Evolutionary conservation across 64 coral and sea anemone species (phyloP).

Genomic region (Dendronephthya gigantea): DNA sequence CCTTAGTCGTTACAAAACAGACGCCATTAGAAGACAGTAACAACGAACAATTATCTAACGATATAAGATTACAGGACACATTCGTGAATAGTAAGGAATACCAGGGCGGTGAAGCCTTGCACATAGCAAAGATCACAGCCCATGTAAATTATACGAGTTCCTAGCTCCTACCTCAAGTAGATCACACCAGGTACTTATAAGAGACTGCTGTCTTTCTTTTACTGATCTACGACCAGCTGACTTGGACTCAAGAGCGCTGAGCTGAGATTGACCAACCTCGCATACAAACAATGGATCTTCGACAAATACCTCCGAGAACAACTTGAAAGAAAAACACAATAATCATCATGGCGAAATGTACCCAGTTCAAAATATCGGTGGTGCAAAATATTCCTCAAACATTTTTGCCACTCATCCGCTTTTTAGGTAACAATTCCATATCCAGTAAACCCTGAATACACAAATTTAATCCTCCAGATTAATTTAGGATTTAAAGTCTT

Average conservation of each 20-base stretch:
- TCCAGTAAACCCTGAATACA: no score
- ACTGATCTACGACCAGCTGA: slow-evolving; percentile 75
- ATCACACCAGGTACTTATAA: slow-evolving; percentile 62
- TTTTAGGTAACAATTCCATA: no score
- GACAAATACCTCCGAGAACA: slow-evolving; percentile 94
- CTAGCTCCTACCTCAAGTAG: slow-evolving; percentile 54
- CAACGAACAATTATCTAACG: no score
- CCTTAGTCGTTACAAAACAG: no score
- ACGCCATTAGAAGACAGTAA: no score
- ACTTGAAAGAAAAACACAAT: slow-evolving; percentile 32
- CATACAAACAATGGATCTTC: slow-evolving; percentile 91
- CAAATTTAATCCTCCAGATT: no score
- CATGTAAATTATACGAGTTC: background rate
- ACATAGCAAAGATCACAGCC: background rate
- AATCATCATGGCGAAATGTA: no score
- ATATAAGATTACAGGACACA: no score
- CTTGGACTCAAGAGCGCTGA: slow-evolving; percentile 59
- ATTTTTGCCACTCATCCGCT: no score
- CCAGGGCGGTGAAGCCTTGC: background rate
- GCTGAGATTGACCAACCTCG: slow-evolving; percentile 82
- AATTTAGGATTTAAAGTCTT: no score
- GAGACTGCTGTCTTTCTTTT: slow-evolving; percentile 70
- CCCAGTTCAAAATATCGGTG: no score
- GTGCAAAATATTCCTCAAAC: no score
- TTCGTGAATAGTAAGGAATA: background rate